Evolutionary conservation across 2,888 invertebrate genomes (phyloP), one percentile per base, ranked within the genome.

Genomic region (Nemapogon koenigi): DNA sequence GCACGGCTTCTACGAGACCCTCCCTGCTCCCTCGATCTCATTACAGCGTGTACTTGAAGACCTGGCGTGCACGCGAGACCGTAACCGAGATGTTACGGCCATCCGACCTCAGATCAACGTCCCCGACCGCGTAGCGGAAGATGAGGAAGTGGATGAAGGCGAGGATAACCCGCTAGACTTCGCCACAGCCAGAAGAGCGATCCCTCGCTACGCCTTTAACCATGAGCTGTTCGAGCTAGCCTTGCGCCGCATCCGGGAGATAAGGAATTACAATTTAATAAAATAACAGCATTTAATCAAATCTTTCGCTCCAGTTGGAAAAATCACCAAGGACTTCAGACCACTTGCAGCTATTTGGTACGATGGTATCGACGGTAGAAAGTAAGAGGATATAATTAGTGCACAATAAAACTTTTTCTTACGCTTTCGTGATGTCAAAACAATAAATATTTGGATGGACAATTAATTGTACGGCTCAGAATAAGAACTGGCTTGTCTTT

Each of bases 21-120:
- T 39, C 2, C 43, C 46, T 1, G 43, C 46, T n/a, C 44, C 44
- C 1, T 40, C 40, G 11, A 38, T 44, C 16, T 26, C 38, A 16
- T 33, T 41, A 11, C 39, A 43, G 27, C 37, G 44, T 22, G 44
- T 44, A 2, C 4, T 37, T 10, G 38, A 41, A 16, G 43, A 43
- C 15, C 17, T 41, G 8, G 16, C 8, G 3, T 14, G 16, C 15
- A 30, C 32, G 18, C 3, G 3, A 4, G 32, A 32, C 18, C 32
- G 32, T 13, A 16, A 3, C 3, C 32, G 32, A 10, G 30, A 30
- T 14, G 16, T 4, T 16, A 16, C 30, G 7, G 30, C 30, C 15
- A 30, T 30, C 30, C 14, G 15, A 3, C 30, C 30, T 15, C 15
- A 13, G 13, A 16, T 14, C 8, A 8, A 8, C 4, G 15, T 30